phyloP scores from a whole-genome alignment of 2,113 vertebrate genomes.

The Arvicanthis niloticus region DNA sequence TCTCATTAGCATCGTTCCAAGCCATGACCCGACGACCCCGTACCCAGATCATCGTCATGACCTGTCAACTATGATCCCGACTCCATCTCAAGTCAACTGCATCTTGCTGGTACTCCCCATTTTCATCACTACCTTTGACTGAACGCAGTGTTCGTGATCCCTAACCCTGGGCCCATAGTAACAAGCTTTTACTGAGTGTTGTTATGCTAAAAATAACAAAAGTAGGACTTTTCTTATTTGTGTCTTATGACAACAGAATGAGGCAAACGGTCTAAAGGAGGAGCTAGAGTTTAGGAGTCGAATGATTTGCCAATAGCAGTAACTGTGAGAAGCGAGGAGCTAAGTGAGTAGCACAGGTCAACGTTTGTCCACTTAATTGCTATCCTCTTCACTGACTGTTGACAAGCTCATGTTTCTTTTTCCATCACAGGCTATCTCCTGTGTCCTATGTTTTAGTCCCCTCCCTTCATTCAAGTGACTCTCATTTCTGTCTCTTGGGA shows the following conservation, averaged over 20 bases:
- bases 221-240: background rate
- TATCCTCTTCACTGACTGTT: too few species aligned
- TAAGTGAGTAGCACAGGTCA: background rate
- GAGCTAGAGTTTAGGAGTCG: background rate
- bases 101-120: background rate
- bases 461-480: background rate
- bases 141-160: background rate
- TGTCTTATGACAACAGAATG: background rate
- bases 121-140: background rate
- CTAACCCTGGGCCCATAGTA: background rate
- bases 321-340: background rate
- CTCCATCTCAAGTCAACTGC: slow-evolving; percentile 19
- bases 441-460: background rate
- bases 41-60: slow-evolving; percentile 4
- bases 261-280: background rate
- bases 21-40: slow-evolving; percentile 69
- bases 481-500: background rate
- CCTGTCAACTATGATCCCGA: slow-evolving; percentile 6
- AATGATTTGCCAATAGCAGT: background rate
- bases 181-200: background rate
- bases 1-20: slow-evolving; percentile 64
- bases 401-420: background rate
- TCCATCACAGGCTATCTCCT: background rate
- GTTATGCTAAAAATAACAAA: background rate
- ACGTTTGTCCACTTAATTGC: background rate